Percentiles rank a stretch among this genome's conserved stretches.
Conservation (phyloP, 2,797 vertebrate genomes). For the Sternotherus odoratus region DNA sequence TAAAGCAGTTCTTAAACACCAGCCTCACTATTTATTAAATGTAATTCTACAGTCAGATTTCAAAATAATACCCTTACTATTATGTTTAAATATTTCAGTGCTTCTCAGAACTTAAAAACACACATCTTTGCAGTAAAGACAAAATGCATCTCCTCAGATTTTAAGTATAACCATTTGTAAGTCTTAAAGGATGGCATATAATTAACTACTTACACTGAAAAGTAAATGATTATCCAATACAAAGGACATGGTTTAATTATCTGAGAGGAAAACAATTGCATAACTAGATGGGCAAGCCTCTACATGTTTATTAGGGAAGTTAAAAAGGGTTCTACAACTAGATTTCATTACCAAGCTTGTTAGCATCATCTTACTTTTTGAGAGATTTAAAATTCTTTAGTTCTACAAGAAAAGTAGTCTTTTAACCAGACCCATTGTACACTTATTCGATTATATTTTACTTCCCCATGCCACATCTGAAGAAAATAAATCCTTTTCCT, state of each 20-base stretch:
- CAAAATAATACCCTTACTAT: neutral
- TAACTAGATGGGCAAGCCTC: neutral
- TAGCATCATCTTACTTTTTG: constrained; percentile 8
- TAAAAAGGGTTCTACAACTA: neutral
- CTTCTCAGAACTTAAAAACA: neutral
- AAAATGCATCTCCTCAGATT: neutral
- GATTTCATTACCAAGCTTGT: constrained; percentile 18
- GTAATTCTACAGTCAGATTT: neutral
- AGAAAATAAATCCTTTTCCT: constrained; percentile 64
- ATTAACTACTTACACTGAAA: constrained; percentile 15
- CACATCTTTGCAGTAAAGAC: neutral
- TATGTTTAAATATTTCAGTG: constrained; percentile 2
- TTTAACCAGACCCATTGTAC: constrained; percentile 34
- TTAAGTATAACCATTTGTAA: neutral
- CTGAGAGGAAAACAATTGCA: neutral
- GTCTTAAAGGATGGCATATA: constrained; percentile 18
- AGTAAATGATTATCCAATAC: constrained; percentile 5
- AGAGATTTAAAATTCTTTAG: constrained; percentile 27
- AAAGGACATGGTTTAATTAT: neutral
- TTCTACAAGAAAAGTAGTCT: constrained; percentile 52
- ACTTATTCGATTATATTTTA: constrained; percentile 31
- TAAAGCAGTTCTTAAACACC: neutral
- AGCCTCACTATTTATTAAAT: constrained; percentile 19
- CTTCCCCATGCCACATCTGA: constrained; percentile 40
- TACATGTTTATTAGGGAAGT: neutral